Base-by-base conservation (phyloP, 2,888 invertebrate species). In the Pristionchus arcanus region DNA sequence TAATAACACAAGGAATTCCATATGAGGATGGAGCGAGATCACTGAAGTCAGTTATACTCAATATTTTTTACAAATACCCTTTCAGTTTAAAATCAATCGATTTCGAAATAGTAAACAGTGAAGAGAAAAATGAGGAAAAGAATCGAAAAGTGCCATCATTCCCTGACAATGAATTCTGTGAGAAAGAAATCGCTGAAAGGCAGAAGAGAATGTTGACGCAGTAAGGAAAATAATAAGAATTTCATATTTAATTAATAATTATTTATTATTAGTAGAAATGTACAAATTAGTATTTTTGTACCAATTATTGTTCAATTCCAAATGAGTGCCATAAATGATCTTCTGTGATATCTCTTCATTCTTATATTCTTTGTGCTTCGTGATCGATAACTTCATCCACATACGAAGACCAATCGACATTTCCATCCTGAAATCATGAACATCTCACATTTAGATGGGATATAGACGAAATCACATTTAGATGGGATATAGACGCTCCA, bases 361-460 rank as follows among this genome's bases (percentile, higher is more conserved):
- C 77, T 59, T 21, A 77, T 16, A 77, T 77, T 49, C 77, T 42
- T 13, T 77, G 77, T n/a, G 49, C 77, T 84, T 84, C 84, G 25
- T 87, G 68, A 37, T 87, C 71, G 49, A 87, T 37, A 0, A 87
- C 87, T 31, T 87, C 87, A 55, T 71, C 87, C 31, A 87, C 74
- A 37, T 87, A 87, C 28, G 87, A 25, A 21, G 34, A 21, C 87
- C 87, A 87, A 55, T 87, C 87, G 74, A 87, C 55, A 53, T 87
- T 74, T 13, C 87, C 87, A 9, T 71, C 74, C 86, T 66, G 42
- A 77, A 42, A 77, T 49, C 1, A 25, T n/a, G 15, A 37, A 9
- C 13, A 16, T 19, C 49, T 2, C 19, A 49, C 9, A 71, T 34
- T 34, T 34, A 37, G 25, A 49, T 77, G 15, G 4, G 25, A 34